phyloP scores from a whole-genome alignment of 1,140 invertebrate genomes.

The Drosophila equinoxialis region DNA sequence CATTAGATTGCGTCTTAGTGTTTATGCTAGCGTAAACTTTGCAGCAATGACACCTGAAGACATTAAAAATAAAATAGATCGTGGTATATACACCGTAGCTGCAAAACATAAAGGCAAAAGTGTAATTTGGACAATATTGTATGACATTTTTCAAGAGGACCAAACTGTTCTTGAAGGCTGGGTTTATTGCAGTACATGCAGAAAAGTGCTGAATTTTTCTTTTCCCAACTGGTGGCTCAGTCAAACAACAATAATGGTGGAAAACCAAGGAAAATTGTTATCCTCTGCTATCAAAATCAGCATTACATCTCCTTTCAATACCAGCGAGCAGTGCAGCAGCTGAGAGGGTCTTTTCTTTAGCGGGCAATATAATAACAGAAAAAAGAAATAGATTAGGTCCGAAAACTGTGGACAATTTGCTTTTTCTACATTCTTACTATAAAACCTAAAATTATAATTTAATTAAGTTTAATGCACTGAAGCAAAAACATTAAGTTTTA shows the following conservation, averaged over 20 bases:
- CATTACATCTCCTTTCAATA: conserved; percentile 18
- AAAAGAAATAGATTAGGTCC: conserved; percentile 29
- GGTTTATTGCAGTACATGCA: conserved; percentile 21
- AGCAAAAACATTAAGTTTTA: no score
- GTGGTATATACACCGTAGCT: conserved; percentile 5
- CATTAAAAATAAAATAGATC: conserved; percentile 4
- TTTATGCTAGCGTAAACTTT: conserved; percentile 5
- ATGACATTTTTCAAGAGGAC: conserved; percentile 18
- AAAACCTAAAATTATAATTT: no score
- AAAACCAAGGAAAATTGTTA: conserved; percentile 15
- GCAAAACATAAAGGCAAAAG: conserved; percentile 17
- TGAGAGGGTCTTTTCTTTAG: conserved; percentile 14
- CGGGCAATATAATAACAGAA: conserved; percentile 5
- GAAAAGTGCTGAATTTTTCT: conserved; percentile 19
- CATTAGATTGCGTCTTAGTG: conserved; percentile 1
- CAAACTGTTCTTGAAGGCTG: conserved; percentile 13
- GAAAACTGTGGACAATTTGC: conserved; percentile 22
- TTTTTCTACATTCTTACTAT: conserved; percentile 12
- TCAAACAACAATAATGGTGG: conserved; percentile 4
- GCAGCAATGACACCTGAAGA: not conserved
- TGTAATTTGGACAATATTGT: conserved; percentile 15
- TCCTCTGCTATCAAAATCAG: conserved; percentile 10
- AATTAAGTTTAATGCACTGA: no score
- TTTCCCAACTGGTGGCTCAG: conserved; percentile 3
- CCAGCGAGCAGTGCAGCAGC: conserved; percentile 19